A percentile compares a stretch with the other conserved stretches of the same genome.
Conservation (phyloP, 92 coral and sea anemone species). For the Phenganax marumi region DNA sequence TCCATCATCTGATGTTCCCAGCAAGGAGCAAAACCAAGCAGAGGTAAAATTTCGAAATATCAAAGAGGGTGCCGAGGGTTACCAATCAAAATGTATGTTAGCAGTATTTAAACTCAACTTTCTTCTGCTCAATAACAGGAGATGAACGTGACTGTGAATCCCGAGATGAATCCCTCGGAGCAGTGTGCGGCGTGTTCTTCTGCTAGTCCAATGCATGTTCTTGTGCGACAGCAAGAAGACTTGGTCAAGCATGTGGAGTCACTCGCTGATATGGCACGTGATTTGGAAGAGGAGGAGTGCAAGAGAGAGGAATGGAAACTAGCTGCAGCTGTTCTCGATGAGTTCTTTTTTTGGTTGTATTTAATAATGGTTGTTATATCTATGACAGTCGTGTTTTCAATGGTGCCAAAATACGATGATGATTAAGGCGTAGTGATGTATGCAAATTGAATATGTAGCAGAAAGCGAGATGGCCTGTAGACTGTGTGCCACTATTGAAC, state of each 20-base stretch:
- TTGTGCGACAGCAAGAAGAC: constrained; percentile 66
- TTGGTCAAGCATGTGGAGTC: constrained; percentile 69
- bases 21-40: neutral
- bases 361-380: constrained; percentile 65
- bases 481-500: too few species aligned
- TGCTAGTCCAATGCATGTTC: constrained; percentile 15
- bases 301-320: constrained; percentile 92
- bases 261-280: constrained; percentile 67
- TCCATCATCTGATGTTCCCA: neutral
- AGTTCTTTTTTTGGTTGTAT: constrained; percentile 78
- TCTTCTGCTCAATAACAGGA: neutral
- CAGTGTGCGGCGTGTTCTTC: constrained; percentile 24
- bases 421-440: too few species aligned
- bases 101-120: neutral
- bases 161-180: neutral
- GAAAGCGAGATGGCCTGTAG: too few species aligned
- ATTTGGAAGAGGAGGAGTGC: constrained; percentile 73
- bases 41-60: neutral
- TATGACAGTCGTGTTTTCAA: constrained; percentile 67
- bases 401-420: constrained; percentile 69
- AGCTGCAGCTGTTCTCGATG: constrained; percentile 83
- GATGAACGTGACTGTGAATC: neutral
- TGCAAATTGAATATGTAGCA: too few species aligned
- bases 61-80: neutral
- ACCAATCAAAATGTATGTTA: too few species aligned